These are phyloP conservation scores for Brachyhypopomus gauderio DNA, from an alignment of 2,113 vertebrate genomes.

Conservation along the genomic window DNA sequence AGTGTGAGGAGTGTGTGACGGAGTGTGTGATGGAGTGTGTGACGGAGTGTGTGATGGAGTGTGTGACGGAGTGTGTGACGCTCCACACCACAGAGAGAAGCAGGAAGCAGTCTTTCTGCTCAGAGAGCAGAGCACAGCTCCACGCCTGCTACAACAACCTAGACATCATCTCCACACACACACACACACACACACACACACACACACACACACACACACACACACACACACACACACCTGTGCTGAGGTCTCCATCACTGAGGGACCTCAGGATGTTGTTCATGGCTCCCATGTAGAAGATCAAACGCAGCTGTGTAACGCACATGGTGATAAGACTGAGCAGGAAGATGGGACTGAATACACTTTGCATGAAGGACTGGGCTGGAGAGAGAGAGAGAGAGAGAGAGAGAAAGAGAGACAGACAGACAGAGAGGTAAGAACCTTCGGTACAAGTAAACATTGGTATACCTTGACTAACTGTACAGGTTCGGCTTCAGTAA, in stretches of 20 bases:
- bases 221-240: constrained; percentile 68
- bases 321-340: constrained; percentile 98
- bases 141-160: no score
- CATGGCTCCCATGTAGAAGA: constrained; percentile 99
- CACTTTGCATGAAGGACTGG: constrained; percentile 91
- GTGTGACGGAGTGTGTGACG: background rate
- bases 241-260: constrained; percentile 76
- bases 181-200: constrained; percentile 20
- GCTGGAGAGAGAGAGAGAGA: constrained; percentile 67
- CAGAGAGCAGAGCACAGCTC: no score
- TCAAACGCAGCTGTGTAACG: constrained; percentile 93
- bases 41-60: no score
- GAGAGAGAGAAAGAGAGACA: background rate
- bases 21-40: no score
- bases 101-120: background rate
- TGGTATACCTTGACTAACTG: background rate
- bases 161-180: background rate
- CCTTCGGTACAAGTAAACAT: background rate
- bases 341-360: constrained; percentile 93
- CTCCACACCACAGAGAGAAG: background rate
- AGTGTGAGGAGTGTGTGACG: no score
- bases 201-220: background rate
- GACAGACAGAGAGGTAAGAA: background rate
- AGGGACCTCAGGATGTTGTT: constrained; percentile 92
- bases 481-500: background rate